phyloP scores from a whole-genome alignment of 2,888 invertebrate species.

The Trissolcus brochymenae region DNA sequence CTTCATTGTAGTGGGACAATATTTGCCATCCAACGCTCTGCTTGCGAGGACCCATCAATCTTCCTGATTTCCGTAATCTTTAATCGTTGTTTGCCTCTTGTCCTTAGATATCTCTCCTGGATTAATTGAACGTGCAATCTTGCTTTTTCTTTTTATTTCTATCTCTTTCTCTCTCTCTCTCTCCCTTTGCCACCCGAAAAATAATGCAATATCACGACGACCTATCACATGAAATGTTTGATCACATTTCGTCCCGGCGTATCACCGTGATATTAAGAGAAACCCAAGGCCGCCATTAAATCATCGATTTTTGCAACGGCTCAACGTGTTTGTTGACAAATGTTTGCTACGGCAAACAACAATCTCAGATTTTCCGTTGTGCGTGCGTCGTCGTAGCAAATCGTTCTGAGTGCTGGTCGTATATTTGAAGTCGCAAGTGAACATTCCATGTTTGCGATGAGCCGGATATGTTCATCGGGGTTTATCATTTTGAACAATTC shows the following conservation, averaged over 20 bases:
- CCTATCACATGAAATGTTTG: slow-evolving; percentile 33
- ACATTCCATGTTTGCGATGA: slow-evolving; percentile 6
- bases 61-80: slow-evolving; percentile 42
- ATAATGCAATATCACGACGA: too few relatives aligned
- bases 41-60: slow-evolving; percentile 38
- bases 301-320: slow-evolving; percentile 41
- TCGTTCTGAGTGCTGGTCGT: slow-evolving; percentile 16
- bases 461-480: too few relatives aligned
- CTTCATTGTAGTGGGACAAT: slow-evolving; percentile 48
- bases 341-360: slow-evolving; percentile 37
- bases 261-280: slow-evolving; percentile 42
- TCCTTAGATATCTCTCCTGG: slow-evolving; percentile 14
- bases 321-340: slow-evolving; percentile 34
- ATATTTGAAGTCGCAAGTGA: slow-evolving; percentile 16
- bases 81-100: slow-evolving; percentile 39
- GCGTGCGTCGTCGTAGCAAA: background rate
- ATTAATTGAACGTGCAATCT: slow-evolving; percentile 19
- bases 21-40: slow-evolving; percentile 44
- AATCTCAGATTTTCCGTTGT: slow-evolving; percentile 35
- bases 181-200: too few relatives aligned
- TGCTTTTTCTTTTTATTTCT: too few relatives aligned
- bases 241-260: slow-evolving; percentile 37
- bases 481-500: too few relatives aligned
- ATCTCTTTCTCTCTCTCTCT: too few relatives aligned
- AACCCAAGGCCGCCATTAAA: slow-evolving; percentile 37